Evolutionary conservation across 2,113 vertebrate species (phyloP).

Genomic region (Phrynosoma platyrhinos): DNA sequence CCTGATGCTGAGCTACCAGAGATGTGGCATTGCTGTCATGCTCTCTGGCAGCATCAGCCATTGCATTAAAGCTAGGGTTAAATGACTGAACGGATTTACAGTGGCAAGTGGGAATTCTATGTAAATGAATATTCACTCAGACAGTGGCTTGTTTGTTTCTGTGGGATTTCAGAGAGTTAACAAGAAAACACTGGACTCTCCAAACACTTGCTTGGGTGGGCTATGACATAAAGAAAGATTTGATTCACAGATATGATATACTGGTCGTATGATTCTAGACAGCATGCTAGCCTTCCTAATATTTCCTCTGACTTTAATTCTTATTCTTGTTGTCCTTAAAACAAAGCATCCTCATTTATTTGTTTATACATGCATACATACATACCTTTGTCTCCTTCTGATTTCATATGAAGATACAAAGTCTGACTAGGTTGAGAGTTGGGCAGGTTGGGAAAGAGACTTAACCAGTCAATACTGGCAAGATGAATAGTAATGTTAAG

Average conservation of each 20-base stretch:
- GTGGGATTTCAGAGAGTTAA: conserved; percentile 43
- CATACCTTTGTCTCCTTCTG: neutral
- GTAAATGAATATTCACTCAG: conserved; percentile 40
- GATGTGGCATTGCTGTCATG: conserved; percentile 45
- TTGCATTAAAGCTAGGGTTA: conserved; percentile 39
- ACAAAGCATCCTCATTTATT: no score
- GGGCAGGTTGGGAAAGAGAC: neutral
- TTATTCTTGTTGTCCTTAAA: neutral
- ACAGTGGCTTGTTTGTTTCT: conserved; percentile 30
- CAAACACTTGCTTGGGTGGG: conserved; percentile 18
- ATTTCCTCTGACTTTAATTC: neutral
- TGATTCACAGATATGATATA: conserved; percentile 13
- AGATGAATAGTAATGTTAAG: no score
- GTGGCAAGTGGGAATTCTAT: conserved; percentile 56
- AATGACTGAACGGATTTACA: conserved; percentile 50
- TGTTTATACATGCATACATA: neutral
- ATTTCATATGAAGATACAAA: neutral
- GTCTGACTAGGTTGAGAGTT: neutral
- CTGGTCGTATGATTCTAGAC: neutral
- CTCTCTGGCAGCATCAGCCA: conserved; percentile 35
- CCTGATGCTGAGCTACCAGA: neutral
- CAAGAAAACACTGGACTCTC: conserved; percentile 13
- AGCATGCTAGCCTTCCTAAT: conserved; percentile 1
- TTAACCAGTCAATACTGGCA: no score
- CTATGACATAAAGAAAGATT: neutral